phyloP scores from a whole-genome alignment of 1,140 invertebrate genomes.

The Euwallacea similis region DNA sequence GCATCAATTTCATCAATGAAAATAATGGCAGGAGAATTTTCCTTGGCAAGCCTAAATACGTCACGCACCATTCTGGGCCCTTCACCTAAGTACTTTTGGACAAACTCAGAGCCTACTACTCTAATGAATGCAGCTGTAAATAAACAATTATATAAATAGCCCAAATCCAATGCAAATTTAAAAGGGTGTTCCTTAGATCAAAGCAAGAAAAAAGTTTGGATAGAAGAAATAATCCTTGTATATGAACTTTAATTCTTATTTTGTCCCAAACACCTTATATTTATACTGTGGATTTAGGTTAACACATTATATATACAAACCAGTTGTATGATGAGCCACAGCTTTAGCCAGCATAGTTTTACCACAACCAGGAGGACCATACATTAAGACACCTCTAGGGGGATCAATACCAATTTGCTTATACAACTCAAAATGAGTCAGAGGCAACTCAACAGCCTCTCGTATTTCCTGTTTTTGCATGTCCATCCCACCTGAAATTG shows the following conservation, averaged over 20 bases:
- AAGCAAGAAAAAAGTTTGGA: too few species aligned
- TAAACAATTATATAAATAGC: conserved; percentile 7
- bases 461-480: conserved; percentile 99
- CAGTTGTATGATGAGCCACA: conserved; percentile 96
- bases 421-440: conserved; percentile 99
- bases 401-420: conserved; percentile 98
- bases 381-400: conserved; percentile 97
- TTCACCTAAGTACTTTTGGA: conserved; percentile 99
- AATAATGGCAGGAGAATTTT: conserved; percentile 99
- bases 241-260: too few species aligned
- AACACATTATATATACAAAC: conserved; percentile 53
- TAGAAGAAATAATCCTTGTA: too few species aligned
- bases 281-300: too few species aligned
- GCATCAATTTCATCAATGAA: conserved; percentile 99
- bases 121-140: conserved; percentile 91
- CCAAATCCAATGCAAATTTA: not conserved
- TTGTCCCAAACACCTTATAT: not conserved
- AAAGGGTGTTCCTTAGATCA: too few species aligned
- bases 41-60: conserved; percentile 97
- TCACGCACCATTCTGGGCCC: conserved; percentile 99
- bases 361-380: conserved; percentile 95
- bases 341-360: conserved; percentile 99
- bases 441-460: conserved; percentile 96
- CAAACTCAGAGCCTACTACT: conserved; percentile 99
- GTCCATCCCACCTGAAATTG: conserved; percentile 78